Evolutionary conservation across 2,888 invertebrate species (phyloP).

Genomic region (Tenthredo distinguenda): DNA sequence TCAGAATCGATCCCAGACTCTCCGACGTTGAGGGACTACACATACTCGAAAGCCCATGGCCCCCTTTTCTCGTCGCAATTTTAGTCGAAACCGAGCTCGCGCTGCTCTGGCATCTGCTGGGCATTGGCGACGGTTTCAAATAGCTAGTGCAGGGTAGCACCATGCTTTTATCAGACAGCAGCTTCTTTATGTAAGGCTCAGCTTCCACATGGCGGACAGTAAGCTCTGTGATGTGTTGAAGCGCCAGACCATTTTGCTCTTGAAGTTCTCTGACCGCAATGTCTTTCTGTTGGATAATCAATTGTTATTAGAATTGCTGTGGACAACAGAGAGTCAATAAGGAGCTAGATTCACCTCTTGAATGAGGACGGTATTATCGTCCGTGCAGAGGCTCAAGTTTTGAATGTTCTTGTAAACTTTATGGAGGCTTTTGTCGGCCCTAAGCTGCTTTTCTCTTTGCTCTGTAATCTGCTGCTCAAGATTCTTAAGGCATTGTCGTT

Average conservation of each 20-base stretch:
- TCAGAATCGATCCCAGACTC: constrained; percentile 66
- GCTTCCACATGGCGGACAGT: constrained; percentile 76
- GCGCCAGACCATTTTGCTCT: constrained; percentile 80
- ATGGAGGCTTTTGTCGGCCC: constrained; percentile 78
- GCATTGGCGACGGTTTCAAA: constrained; percentile 61
- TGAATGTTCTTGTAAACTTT: constrained; percentile 76
- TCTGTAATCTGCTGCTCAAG: constrained; percentile 74
- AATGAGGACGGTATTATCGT: constrained; percentile 65
- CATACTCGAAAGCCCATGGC: not conserved
- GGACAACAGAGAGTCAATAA: not conserved
- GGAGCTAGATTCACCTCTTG: constrained; percentile 71
- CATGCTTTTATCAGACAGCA: constrained; percentile 73
- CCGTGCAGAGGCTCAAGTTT: constrained; percentile 64
- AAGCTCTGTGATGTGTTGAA: constrained; percentile 81
- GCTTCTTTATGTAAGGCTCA: constrained; percentile 76
- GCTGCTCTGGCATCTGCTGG: constrained; percentile 65
- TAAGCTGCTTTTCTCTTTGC: constrained; percentile 77
- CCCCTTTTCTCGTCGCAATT: constrained; percentile 53
- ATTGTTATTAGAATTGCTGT: not conserved
- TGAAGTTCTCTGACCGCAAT: constrained; percentile 81
- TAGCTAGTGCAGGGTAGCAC: constrained; percentile 69
- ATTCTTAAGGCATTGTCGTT: constrained; percentile 65
- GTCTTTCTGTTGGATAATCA: constrained; percentile 77
- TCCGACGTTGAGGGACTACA: constrained; percentile 60
- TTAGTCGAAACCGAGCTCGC: constrained; percentile 56